Conservation (phyloP, 2,113 vertebrate genomes). For the Microcebus jonahi region DNA sequence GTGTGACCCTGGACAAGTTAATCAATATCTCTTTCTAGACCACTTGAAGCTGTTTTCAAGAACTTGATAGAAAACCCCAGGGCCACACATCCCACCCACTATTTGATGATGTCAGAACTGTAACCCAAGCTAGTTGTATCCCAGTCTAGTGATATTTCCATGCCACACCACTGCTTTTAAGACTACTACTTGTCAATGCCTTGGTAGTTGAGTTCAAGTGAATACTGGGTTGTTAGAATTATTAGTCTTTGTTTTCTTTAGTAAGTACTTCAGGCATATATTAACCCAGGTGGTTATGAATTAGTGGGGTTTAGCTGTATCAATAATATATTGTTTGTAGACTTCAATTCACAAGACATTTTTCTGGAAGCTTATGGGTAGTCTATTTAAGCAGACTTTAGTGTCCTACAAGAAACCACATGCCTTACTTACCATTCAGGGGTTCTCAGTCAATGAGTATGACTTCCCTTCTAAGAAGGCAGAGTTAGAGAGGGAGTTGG, state of each 20-base stretch:
- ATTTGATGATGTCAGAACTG: background rate
- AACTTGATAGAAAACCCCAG: background rate
- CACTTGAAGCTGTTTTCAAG: background rate
- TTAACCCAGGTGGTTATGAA: background rate
- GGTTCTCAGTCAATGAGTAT: background rate
- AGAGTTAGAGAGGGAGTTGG: background rate
- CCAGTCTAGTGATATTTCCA: background rate
- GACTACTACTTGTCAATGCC: background rate
- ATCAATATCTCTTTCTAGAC: background rate
- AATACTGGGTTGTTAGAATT: background rate
- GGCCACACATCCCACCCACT: background rate
- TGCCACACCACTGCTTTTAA: background rate
- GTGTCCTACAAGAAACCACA: background rate
- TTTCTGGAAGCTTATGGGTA: background rate
- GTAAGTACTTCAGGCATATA: background rate
- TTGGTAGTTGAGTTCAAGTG: background rate
- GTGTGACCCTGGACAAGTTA: background rate
- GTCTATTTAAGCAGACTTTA: background rate
- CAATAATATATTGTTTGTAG: constrained; percentile 1
- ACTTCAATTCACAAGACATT: background rate
- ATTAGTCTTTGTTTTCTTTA: background rate
- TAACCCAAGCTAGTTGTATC: background rate
- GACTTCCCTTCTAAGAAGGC: background rate
- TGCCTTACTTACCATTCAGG: background rate
- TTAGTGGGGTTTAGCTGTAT: background rate